Conservation (phyloP, 2,113 vertebrate genomes). For the Passer domesticus region DNA sequence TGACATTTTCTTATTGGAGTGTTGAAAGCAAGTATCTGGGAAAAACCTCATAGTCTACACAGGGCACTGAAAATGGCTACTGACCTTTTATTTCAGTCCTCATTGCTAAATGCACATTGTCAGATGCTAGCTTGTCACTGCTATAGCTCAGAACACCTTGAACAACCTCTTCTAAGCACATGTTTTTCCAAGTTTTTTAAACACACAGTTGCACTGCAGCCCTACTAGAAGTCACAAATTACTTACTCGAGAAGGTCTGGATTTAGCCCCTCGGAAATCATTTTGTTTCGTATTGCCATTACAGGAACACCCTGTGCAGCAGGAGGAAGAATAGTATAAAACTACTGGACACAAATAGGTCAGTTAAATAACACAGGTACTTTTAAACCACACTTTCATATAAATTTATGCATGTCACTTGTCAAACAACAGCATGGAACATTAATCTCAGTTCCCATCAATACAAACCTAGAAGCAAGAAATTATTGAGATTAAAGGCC, state of each 20-base stretch:
- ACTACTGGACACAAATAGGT: neutral
- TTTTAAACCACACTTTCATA: neutral
- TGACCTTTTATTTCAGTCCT: neutral
- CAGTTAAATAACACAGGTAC: neutral
- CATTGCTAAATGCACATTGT: neutral
- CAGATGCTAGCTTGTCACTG: neutral
- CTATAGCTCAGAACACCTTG: neutral
- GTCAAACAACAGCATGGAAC: neutral
- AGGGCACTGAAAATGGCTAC: neutral
- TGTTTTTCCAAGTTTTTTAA: neutral
- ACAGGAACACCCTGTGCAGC: slow-evolving; percentile 89
- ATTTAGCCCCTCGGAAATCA: slow-evolving; percentile 91
- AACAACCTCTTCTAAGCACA: neutral
- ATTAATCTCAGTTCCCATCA: neutral
- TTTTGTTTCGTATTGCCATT: slow-evolving; percentile 98
- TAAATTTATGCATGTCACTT: neutral
- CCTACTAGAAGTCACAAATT: neutral
- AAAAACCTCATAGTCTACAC: neutral
- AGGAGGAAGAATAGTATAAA: neutral
- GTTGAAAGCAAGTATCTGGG: neutral
- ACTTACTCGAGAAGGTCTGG: slow-evolving; percentile 95
- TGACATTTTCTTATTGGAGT: neutral
- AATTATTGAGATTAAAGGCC: neutral
- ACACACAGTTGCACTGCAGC: neutral
- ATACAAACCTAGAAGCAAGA: neutral